A percentile compares a stretch with the other conserved stretches of the same genome.
phyloP scores from a whole-genome alignment of 2,113 vertebrate species.

The Heterotilapia buettikoferi region DNA sequence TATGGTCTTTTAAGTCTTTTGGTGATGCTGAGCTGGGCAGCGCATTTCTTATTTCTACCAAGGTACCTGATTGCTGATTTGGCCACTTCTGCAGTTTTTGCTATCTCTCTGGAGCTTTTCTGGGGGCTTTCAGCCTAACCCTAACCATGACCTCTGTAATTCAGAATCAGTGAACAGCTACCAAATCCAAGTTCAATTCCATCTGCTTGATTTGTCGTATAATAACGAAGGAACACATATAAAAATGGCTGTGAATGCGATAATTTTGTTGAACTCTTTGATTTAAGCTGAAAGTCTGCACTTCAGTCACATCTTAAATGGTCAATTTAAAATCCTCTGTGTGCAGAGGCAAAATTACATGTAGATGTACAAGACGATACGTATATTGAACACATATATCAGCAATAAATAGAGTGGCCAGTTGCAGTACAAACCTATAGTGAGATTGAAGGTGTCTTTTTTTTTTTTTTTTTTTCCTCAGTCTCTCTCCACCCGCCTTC shows the following conservation, averaged over 20 bases:
- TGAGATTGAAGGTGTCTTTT: not conserved
- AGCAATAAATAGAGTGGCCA: not conserved
- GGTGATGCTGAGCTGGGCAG: not conserved
- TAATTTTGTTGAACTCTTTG: not conserved
- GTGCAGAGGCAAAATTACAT: not conserved
- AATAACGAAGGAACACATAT: not conserved
- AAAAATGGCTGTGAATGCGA: fast-evolving
- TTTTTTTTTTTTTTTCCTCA: not conserved
- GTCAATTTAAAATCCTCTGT: not conserved
- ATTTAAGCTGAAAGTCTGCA: not conserved
- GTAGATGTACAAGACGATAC: not conserved
- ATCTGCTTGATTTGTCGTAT: not conserved
- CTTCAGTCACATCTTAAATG: not conserved
- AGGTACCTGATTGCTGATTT: not conserved
- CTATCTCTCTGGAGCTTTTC: not conserved
- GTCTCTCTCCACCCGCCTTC: not conserved
- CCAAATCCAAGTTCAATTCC: not conserved
- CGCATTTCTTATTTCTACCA: not conserved
- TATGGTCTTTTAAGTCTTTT: not conserved
- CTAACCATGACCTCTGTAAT: not conserved
- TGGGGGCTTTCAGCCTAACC: not conserved
- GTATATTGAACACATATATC: not conserved
- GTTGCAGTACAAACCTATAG: not conserved
- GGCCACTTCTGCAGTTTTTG: not conserved
- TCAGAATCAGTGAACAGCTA: not conserved